These are phyloP conservation scores for Plusia festucae DNA, from an alignment of 2,888 invertebrate genomes.

Conservation along the genomic window DNA sequence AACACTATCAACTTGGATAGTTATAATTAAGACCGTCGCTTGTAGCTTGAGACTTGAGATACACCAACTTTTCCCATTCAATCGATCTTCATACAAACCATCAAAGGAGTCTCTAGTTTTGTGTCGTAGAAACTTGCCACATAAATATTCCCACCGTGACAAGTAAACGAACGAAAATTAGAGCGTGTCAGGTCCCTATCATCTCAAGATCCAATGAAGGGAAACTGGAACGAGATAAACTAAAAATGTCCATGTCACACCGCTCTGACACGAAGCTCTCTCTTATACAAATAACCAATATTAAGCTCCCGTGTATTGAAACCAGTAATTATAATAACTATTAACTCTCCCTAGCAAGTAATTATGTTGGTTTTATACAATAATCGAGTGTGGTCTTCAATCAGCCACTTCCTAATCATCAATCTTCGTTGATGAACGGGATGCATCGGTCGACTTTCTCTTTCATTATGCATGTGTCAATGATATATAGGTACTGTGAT, in stretches of 20 bases:
- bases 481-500: slow-evolving; percentile 32
- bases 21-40: not conserved
- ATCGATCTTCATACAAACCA: not conserved
- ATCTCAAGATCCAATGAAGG: slow-evolving; percentile 40
- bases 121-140: slow-evolving; percentile 16
- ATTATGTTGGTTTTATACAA: slow-evolving; percentile 59
- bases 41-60: too few species aligned
- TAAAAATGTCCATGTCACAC: slow-evolving; percentile 38
- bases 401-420: slow-evolving; percentile 63
- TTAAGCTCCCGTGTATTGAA: slow-evolving; percentile 27
- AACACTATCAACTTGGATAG: not conserved
- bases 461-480: slow-evolving; percentile 51
- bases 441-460: slow-evolving; percentile 61
- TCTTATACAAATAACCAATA: slow-evolving; percentile 37
- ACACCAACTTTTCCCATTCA: slow-evolving; percentile 4
- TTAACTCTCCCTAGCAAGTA: slow-evolving; percentile 55
- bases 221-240: slow-evolving; percentile 44
- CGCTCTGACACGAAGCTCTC: slow-evolving; percentile 43
- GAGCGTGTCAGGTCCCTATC: slow-evolving; percentile 44
- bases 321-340: slow-evolving; percentile 53
- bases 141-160: slow-evolving; percentile 42
- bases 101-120: not conserved
- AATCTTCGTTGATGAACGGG: slow-evolving; percentile 56
- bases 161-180: slow-evolving; percentile 42
- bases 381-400: slow-evolving; percentile 58